Conservation (phyloP, 2,113 vertebrate species). For the Hassar affinis region DNA sequence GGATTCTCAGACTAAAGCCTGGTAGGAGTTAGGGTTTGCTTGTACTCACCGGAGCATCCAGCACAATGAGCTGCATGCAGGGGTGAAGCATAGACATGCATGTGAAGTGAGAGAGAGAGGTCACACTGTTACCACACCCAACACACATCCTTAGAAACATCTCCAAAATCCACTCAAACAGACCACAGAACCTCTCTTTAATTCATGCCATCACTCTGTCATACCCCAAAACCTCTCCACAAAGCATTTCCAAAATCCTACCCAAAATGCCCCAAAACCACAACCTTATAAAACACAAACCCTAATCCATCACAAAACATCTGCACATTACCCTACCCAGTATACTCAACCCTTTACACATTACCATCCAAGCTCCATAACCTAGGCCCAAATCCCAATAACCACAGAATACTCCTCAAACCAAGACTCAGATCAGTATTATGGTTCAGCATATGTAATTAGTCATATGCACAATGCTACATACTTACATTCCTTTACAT, state of each 20-base stretch:
- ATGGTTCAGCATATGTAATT: not conserved
- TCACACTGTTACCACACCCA: conserved; percentile 21
- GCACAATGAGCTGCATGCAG: conserved; percentile 88
- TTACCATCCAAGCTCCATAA: not conserved
- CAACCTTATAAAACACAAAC: not conserved
- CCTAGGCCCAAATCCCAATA: not conserved
- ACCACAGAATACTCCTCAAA: not conserved
- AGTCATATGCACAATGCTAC: not conserved
- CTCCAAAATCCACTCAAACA: not conserved
- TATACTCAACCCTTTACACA: not conserved
- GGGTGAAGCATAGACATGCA: conserved; percentile 69
- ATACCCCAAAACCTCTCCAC: not conserved
- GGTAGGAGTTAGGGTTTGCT: conserved; percentile 45
- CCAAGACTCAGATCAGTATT: not conserved
- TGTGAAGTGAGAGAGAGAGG: conserved; percentile 62
- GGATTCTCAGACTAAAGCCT: conserved; percentile 24
- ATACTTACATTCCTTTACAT: not conserved
- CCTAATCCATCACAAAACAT: not conserved
- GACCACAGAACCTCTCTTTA: not conserved
- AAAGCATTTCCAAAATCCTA: not conserved
- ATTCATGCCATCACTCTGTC: not conserved
- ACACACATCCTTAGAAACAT: not conserved
- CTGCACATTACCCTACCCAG: not conserved
- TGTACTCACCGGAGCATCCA: conserved; percentile 90
- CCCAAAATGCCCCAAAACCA: not conserved